Evolutionary conservation across 2,888 invertebrate genomes (phyloP).

Genomic region (Ethmia dodecea): DNA sequence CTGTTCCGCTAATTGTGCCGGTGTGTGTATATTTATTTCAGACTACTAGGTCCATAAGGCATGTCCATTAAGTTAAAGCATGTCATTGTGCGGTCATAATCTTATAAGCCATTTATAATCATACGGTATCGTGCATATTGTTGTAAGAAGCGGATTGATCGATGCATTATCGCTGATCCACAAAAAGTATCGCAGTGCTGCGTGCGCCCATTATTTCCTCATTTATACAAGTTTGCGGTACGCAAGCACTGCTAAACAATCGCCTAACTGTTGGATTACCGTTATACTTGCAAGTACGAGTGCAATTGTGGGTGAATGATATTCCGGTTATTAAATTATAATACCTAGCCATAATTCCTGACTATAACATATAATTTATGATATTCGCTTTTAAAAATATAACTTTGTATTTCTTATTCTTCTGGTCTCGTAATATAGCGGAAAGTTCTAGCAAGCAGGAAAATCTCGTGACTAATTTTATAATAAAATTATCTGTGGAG

Average conservation of each 20-base stretch:
- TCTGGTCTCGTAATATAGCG: no score
- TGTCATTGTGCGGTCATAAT: conserved; percentile 1
- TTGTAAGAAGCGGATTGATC: conserved; percentile 24
- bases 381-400: no score
- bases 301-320: conserved; percentile 6
- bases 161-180: conserved; percentile 19
- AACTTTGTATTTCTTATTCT: no score
- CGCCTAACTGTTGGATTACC: conserved; percentile 42
- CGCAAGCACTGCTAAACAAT: conserved; percentile 27
- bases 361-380: no score
- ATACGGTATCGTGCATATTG: conserved; percentile 12
- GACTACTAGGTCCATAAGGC: no score
- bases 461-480: conserved; percentile 4
- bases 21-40: no score
- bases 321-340: no score
- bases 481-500: conserved; percentile 23
- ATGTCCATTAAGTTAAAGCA: no score
- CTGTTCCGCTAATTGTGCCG: no score
- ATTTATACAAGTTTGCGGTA: conserved; percentile 43
- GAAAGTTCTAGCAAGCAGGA: neutral
- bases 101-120: neutral
- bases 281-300: conserved; percentile 30
- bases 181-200: conserved; percentile 4
- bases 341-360: no score
- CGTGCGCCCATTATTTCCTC: conserved; percentile 38